Evolutionary conservation across 1,140 invertebrate genomes (phyloP).

Genomic region (Drosophila setifemur): DNA sequence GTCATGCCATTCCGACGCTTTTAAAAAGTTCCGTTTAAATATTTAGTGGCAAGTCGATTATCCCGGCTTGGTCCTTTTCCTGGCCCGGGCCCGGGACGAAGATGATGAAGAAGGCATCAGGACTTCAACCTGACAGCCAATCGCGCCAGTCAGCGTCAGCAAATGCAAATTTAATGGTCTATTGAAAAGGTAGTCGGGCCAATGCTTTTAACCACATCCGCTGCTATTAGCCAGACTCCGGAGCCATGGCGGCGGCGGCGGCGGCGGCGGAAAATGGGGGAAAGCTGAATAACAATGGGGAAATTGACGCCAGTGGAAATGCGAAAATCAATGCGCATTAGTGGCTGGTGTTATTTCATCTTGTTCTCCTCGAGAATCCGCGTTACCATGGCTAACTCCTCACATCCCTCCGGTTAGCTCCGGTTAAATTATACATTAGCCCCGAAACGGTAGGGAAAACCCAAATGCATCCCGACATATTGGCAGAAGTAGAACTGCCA

Average conservation of each 20-base stretch:
- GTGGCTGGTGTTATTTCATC: slow-evolving; percentile 67
- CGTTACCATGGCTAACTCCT: neutral
- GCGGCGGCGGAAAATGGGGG: slow-evolving; percentile 8
- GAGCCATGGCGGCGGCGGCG: slow-evolving; percentile 33
- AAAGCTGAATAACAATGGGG: slow-evolving; percentile 53
- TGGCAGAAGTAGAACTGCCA: neutral
- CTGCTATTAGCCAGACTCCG: slow-evolving; percentile 62
- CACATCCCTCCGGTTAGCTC: neutral
- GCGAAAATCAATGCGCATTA: slow-evolving; percentile 78
- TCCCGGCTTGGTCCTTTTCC: neutral
- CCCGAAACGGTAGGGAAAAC: neutral
- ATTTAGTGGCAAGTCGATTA: slow-evolving; percentile 41
- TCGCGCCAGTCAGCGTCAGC: slow-evolving; percentile 64
- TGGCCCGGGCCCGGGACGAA: slow-evolving; percentile 3
- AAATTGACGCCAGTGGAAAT: slow-evolving; percentile 67
- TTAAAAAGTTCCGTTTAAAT: slow-evolving; percentile 31
- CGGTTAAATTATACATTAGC: slow-evolving; percentile 36
- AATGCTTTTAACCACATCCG: slow-evolving; percentile 80
- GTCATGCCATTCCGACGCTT: neutral
- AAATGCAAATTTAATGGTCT: slow-evolving; percentile 81
- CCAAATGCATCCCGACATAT: neutral
- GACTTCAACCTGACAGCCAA: slow-evolving; percentile 43
- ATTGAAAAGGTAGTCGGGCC: slow-evolving; percentile 74
- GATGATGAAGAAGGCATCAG: slow-evolving; percentile 1
- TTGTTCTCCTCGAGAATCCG: slow-evolving; percentile 18